Conservation (phyloP, 2,888 invertebrate genomes). For the Dorcus hopei region DNA sequence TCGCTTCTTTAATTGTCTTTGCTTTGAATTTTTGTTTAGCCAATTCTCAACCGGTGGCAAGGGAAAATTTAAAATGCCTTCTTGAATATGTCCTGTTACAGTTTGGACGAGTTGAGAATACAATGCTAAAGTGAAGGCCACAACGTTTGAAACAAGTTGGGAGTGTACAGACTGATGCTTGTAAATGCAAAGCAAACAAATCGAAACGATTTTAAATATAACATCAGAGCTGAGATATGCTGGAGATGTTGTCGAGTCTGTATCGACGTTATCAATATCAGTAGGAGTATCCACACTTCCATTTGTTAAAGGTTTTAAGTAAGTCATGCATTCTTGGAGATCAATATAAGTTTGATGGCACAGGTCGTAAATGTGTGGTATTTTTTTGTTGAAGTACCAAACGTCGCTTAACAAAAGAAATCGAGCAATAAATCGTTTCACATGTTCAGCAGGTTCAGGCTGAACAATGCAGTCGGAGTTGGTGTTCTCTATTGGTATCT, state of each 20-base stretch:
- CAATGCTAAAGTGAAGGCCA: constrained; percentile 81
- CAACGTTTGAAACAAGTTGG: constrained; percentile 75
- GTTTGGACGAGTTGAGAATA: constrained; percentile 68
- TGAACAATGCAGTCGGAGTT: constrained; percentile 47
- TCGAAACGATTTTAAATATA: constrained; percentile 78
- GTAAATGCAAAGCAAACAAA: constrained; percentile 76
- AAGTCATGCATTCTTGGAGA: constrained; percentile 68
- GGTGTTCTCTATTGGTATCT: constrained; percentile 44
- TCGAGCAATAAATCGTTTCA: constrained; percentile 51
- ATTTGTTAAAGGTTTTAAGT: constrained; percentile 47
- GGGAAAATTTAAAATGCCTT: constrained; percentile 48
- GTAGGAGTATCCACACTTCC: constrained; percentile 55
- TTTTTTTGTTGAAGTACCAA: constrained; percentile 63
- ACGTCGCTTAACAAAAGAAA: constrained; percentile 61
- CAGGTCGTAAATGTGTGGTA: constrained; percentile 62
- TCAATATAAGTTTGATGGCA: constrained; percentile 70
- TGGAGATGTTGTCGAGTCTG: constrained; percentile 53
- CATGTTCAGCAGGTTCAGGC: constrained; percentile 48
- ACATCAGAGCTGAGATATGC: constrained; percentile 63
- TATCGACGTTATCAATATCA: constrained; percentile 53
- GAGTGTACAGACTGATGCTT: constrained; percentile 72
- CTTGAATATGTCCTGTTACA: constrained; percentile 44
- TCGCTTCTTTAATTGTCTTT: constrained; percentile 21
- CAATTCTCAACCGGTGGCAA: constrained; percentile 36
- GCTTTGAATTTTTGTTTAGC: constrained; percentile 11